Evolutionary conservation across 2,888 invertebrate species (phyloP).

Genomic region (Acrocyrtus sp.): DNA sequence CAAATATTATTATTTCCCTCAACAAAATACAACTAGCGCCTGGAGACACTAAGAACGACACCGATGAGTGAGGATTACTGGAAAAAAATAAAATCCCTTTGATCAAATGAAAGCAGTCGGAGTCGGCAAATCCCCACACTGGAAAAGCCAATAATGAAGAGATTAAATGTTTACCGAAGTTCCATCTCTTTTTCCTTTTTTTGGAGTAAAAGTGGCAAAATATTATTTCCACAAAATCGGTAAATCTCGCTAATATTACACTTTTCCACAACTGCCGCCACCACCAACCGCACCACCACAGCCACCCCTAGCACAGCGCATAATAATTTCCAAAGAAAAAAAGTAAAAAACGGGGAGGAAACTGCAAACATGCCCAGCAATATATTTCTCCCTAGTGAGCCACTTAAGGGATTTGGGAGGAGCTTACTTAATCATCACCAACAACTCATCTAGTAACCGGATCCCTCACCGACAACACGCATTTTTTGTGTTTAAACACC

Average conservation of each 20-base stretch:
- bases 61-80: no score
- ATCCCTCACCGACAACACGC: conserved; percentile 2
- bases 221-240: conserved; percentile 39
- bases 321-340: no score
- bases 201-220: conserved; percentile 36
- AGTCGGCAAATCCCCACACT: no score
- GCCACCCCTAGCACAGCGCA: no score
- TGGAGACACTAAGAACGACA: no score
- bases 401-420: conserved; percentile 50
- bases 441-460: no score
- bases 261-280: background rate
- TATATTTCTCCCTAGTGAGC: conserved; percentile 32
- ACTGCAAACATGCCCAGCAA: background rate
- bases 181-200: conserved; percentile 9
- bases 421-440: conserved; percentile 32
- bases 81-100: no score
- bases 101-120: no score
- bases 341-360: background rate
- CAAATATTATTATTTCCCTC: no score
- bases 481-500: conserved; percentile 44
- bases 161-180: conserved; percentile 27
- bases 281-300: background rate
- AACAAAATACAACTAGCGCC: no score
- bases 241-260: conserved; percentile 15
- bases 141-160: no score